Evolutionary conservation across 1,140 invertebrate species (phyloP), one percentile per base, ranked within the genome.

Genomic region (Sinella curviseta): DNA sequence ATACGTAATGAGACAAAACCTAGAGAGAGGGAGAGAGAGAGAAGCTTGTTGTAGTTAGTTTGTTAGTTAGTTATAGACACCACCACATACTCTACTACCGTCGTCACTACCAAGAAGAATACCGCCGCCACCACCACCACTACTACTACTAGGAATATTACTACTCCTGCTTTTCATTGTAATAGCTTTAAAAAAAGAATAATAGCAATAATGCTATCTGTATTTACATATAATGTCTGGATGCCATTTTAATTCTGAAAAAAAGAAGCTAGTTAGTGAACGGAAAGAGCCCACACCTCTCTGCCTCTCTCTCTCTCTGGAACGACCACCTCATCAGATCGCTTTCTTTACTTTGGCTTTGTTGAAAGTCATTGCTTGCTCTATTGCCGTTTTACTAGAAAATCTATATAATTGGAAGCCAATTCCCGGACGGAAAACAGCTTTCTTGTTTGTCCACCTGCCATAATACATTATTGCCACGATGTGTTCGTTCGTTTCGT

Each of bases 371-470:
- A 14, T 70, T 70, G 65, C 24, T 16, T 65, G 57, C 57, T 17
- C 24, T n/a, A n/a, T 65, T 65, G 24, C 57, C 16, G 24, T 17
- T 65, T 65, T 70, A 24, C 31, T 30, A 26, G 65, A 70, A 70
- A 70, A 60, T 60, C 65, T 33, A 70, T 70, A 70, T 70, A 70
- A 70, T 70, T 70, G 65, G 65, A 70, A 70, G 31, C 65, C 65
- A 70, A 33, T 70, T 70, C 31, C 14, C 12, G n/a, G 30, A 33
- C 1, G 31, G n/a, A 70, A 33, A 70, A n/a, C 31, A 31, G 1
- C 24, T 60, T 60, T 60, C 24, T 60, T 60, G 55, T 60, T 60
- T 60, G 55, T 60, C 55, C 55, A 60, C 55, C 55, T 60, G 12
- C 55, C n/a, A n/a, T n/a, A n/a, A n/a, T n/a, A n/a, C n/a, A n/a